Conservation (phyloP, 2,888 invertebrate species). For the Drosophila maculinotata region DNA sequence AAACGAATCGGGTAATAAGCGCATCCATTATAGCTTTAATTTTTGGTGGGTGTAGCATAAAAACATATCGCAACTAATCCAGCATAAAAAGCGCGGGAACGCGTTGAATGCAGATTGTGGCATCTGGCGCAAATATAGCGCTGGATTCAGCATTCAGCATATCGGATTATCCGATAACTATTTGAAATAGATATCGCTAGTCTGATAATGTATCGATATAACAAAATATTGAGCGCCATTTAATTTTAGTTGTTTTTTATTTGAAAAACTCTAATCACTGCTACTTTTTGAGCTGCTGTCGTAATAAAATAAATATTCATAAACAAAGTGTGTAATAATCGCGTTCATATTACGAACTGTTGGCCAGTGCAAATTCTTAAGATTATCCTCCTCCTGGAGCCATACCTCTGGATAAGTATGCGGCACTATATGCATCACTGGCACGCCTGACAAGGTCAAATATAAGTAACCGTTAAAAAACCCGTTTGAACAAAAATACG, state of each 20-base stretch:
- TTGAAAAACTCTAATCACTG: neutral
- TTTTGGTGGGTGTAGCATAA: conserved; percentile 27
- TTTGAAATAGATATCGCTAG: no score
- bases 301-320: conserved; percentile 18
- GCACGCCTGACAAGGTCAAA: conserved; percentile 58
- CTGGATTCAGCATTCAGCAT: conserved; percentile 18
- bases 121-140: conserved; percentile 32
- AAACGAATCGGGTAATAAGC: conserved; percentile 47
- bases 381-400: conserved; percentile 93
- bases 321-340: conserved; percentile 47
- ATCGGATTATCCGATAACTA: conserved; percentile 8
- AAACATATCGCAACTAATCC: conserved; percentile 27
- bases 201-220: conserved; percentile 8
- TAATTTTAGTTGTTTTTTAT: neutral
- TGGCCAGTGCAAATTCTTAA: conserved; percentile 52
- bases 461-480: conserved; percentile 20
- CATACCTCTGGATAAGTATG: conserved; percentile 95
- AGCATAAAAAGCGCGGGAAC: conserved; percentile 56
- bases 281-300: neutral
- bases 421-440: conserved; percentile 95
- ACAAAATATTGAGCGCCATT: neutral
- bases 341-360: conserved; percentile 51
- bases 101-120: conserved; percentile 14
- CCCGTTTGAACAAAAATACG: neutral
- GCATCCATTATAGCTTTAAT: no score